Base-by-base conservation (phyloP, 2,113 vertebrate genomes). In the Nothobranchius kuhntae region DNA sequence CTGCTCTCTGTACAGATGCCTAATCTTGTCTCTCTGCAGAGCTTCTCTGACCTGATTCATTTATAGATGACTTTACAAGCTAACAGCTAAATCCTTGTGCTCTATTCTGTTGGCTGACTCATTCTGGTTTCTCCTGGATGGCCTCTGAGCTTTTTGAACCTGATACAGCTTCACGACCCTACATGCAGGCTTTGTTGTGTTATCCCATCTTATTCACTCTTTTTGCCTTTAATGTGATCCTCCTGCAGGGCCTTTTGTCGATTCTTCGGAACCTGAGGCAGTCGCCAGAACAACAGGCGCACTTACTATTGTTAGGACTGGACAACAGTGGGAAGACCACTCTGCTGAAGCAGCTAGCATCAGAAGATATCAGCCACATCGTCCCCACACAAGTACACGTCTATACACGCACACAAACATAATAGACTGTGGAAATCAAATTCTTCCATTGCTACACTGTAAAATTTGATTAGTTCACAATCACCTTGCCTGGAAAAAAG, bases 271-370 rank as follows among this genome's bases (percentile, higher is more conserved):
- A 95, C 86, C 85, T 97, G 89, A 97, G 96, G 90, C 95, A 94
- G 71, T 87, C 95, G 60, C 95, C 95, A 51, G 96, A 98, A 70
- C 95, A 95, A 92, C 96, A 98, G 90, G 95, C 97, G 70, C 91
- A 94, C 61, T 95, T 98, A 75, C 94, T 97, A 82, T 91, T 98
- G 84, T 93, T 98, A 76, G 96, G 96, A 69, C 91, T 98, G 92
- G 96, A 98, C 87, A 98, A 97, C 89, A 94, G 95, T 46, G 96
- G 96, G 71, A 98, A 98, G 89, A 98, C 95, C 30, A 98, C 95
- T 2, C 91, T 98, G 73, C 92, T 98, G 66, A 98, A 97, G 87
- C 95, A 98, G 87, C 89, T 98, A 57, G 95, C 96, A 9, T 95
- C 95, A 7, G 96, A 98, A 86, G 96, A 97, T 78, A 93, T 98